Base-by-base conservation (phyloP, 2,888 invertebrate genomes). In the Ophion ventricosus region DNA sequence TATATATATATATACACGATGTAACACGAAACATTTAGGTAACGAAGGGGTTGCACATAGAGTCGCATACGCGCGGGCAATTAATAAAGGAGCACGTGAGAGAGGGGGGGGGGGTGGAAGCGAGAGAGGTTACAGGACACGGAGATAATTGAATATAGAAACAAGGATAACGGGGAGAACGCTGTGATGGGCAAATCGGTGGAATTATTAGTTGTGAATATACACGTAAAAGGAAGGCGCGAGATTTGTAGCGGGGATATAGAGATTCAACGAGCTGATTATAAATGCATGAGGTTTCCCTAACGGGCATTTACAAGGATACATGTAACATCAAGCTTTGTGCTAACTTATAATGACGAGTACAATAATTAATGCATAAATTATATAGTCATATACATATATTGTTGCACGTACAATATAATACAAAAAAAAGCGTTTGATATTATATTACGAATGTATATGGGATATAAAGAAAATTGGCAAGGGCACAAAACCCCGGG, bases 251-350 rank as follows among this genome's bases (percentile, higher is more conserved):
- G 66, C 23, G 40, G 43, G 49, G 23, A 63, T 78, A 29, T 29
- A 72, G 66, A 63, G 57, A 64, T 61, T 49, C 57, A 84, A 79
- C 82, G 75, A 84, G 66, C 75, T 70, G 75, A 79, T 84, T 79
- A 79, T 67, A 79, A 79, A 84, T 84, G 84, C 84, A 82, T 79
- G 79, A 64, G 54, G 67, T 82, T 79, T 75, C 64, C 79, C 75
- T 79, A 84, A 84, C 79, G 72, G 70, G 78, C 81, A 75, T 78
- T 74, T 70, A 64, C 77, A 78, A 74, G 79, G 73, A 72, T 83
- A 64, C 82, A 82, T 79, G 82, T 84, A 76, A 84, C 84, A 66
- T 64, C 43, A 67, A 79, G 63, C 35, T 79, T 84, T 79, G 78
- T 77, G 69, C 79, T 63, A 76, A 84, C 79, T 66, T 43, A 84